Conservation (phyloP, 1,140 invertebrate genomes). For the Solenopsis invicta region DNA sequence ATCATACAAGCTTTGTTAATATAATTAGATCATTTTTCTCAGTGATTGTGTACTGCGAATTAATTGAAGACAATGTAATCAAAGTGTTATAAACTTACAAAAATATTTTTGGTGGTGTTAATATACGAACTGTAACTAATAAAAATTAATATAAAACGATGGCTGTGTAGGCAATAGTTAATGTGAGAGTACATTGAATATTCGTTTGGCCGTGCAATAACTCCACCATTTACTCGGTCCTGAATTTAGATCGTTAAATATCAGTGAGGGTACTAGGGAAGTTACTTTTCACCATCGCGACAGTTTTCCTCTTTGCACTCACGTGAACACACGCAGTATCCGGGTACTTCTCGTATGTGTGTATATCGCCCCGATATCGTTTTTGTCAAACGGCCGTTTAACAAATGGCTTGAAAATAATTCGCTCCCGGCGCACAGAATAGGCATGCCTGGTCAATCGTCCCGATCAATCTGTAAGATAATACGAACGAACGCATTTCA, state of each 20-base stretch:
- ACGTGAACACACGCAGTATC: neutral
- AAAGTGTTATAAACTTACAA: neutral
- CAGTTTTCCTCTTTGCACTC: constrained; percentile 16
- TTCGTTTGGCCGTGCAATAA: neutral
- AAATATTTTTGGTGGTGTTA: neutral
- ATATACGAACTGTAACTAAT: neutral
- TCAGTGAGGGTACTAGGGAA: constrained; percentile 10
- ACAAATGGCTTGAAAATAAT: constrained; percentile 70
- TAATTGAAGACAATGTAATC: neutral
- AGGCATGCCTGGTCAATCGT: constrained; percentile 20
- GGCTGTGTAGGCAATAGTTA: neutral
- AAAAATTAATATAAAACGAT: constrained; percentile 25
- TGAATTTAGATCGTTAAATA: constrained; percentile 54
- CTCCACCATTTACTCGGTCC: neutral
- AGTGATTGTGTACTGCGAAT: neutral
- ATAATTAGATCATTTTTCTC: too few species aligned
- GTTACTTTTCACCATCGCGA: constrained; percentile 4
- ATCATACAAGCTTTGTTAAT: too few species aligned
- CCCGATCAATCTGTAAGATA: constrained; percentile 36
- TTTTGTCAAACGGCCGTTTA: constrained; percentile 58
- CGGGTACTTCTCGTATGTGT: neutral
- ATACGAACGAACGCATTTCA: constrained; percentile 38
- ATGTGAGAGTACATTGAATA: neutral
- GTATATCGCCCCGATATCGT: constrained; percentile 28
- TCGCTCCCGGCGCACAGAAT: neutral